phyloP scores from a whole-genome alignment of 2,888 invertebrate genomes.

The Apantesis nais region DNA sequence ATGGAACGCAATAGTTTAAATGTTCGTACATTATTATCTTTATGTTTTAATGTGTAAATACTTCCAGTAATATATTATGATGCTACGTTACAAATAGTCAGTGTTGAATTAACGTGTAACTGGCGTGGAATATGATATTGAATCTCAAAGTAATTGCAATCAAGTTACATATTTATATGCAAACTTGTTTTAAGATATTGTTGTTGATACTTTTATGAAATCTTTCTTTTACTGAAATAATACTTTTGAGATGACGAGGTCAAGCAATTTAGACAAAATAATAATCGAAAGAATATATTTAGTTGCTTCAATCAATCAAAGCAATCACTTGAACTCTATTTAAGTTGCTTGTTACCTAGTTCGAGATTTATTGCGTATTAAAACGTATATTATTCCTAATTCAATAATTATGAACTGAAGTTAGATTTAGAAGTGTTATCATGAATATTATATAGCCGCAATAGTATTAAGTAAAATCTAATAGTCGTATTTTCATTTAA shows the following conservation, averaged over 20 bases:
- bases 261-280: neutral
- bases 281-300: neutral
- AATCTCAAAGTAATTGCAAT: neutral
- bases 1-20: no score
- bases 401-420: neutral
- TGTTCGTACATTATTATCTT: no score
- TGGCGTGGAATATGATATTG: neutral
- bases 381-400: neutral
- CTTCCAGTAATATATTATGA: neutral
- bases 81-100: neutral
- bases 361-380: neutral
- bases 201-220: neutral
- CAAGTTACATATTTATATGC: neutral
- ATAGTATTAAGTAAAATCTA: neutral
- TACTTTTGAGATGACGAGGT: neutral
- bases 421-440: neutral
- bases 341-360: neutral
- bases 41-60: neutral
- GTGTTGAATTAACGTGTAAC: neutral
- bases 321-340: neutral
- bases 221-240: neutral
- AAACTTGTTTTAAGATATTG: neutral
- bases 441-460: neutral
- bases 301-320: neutral
- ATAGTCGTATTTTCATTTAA: neutral